Evolutionary conservation across 2,888 invertebrate species (phyloP).

Genomic region (Eumacrocentrus americanus): DNA sequence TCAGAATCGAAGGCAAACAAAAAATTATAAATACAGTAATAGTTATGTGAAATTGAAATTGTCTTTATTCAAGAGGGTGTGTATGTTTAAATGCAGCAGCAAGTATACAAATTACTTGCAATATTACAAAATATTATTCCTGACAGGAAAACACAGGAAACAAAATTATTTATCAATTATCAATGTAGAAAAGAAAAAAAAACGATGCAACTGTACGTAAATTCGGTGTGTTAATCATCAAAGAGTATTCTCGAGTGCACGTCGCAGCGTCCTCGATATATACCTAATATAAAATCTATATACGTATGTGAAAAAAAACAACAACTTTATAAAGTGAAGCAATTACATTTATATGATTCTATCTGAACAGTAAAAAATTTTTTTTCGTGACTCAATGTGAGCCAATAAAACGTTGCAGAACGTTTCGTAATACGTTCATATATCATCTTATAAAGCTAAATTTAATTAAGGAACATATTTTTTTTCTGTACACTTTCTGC

Average conservation of each 20-base stretch:
- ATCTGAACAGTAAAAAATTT: background rate
- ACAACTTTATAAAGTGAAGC: background rate
- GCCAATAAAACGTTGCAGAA: constrained; percentile 39
- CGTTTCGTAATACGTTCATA: background rate
- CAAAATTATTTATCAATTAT: background rate
- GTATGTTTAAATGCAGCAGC: background rate
- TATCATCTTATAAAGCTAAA: background rate
- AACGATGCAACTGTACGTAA: background rate
- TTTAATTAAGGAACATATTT: constrained; percentile 7
- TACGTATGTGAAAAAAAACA: background rate
- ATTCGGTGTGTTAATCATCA: background rate
- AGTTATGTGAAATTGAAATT: background rate
- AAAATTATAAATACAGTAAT: background rate
- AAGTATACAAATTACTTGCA: background rate
- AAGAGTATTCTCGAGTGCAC: too few relatives aligned
- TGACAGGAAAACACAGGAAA: background rate
- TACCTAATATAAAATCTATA: background rate
- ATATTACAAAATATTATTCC: background rate
- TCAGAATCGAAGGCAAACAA: background rate
- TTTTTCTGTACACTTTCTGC: constrained; percentile 37
- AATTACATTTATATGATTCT: background rate
- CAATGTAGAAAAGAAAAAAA: background rate
- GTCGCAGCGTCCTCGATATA: too few relatives aligned
- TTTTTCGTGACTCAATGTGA: constrained; percentile 50
- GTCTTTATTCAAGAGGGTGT: background rate